phyloP scores from a whole-genome alignment of 1,140 invertebrate genomes.

The Sinella curviseta region DNA sequence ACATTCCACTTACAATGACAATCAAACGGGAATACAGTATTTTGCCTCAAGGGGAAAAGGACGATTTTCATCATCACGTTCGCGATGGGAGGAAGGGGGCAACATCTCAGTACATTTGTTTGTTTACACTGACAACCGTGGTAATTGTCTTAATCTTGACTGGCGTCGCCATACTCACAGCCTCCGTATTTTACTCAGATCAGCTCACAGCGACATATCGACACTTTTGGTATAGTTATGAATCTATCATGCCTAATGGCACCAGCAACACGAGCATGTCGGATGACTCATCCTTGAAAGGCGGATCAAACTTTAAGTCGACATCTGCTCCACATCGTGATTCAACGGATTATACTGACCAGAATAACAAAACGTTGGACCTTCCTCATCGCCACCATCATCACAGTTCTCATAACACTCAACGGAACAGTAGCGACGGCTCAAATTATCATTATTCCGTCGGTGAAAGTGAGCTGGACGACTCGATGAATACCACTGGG shows the following conservation, averaged over 20 bases:
- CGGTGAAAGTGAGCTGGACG: neutral
- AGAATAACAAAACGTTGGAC: neutral
- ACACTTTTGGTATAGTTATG: neutral
- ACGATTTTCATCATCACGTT: constrained; percentile 36
- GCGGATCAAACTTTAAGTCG: neutral
- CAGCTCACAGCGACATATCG: constrained; percentile 1
- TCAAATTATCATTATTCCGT: neutral
- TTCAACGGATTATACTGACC: neutral
- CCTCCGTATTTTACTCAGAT: constrained; percentile 27
- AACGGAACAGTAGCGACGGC: too few species aligned
- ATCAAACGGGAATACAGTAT: constrained; percentile 29
- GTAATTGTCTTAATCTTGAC: constrained; percentile 26
- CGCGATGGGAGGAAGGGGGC: neutral
- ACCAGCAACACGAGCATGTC: neutral
- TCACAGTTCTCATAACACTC: neutral
- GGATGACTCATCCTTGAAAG: neutral
- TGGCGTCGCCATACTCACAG: constrained; percentile 6
- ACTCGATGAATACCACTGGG: too few species aligned
- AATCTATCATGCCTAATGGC: neutral
- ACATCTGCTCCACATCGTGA: neutral
- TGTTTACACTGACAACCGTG: constrained; percentile 3
- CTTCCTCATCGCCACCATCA: neutral
- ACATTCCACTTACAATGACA: neutral
- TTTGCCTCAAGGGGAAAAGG: constrained; percentile 29
- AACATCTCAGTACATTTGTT: constrained; percentile 8